Evolutionary conservation across 2,888 invertebrate species (phyloP).

Genomic region (Meteorus colon): DNA sequence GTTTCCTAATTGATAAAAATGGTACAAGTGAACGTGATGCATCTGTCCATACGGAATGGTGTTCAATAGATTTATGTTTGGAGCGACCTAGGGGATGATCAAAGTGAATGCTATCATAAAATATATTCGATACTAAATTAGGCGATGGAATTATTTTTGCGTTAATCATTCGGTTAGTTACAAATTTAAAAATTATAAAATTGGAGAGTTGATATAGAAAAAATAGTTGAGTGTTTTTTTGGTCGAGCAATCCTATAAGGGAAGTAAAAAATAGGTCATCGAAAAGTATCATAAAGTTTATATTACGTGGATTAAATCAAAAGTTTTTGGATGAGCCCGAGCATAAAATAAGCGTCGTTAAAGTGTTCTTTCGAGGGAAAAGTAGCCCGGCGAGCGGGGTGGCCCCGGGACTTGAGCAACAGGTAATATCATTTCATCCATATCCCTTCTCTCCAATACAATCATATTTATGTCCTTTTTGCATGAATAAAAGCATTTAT

Average conservation of each 20-base stretch:
- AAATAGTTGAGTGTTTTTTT: background rate
- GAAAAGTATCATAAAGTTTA: background rate
- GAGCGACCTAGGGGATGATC: too few species aligned
- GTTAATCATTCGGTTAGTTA: background rate
- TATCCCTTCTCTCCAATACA: background rate
- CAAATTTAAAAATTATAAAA: background rate
- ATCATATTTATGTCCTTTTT: too few species aligned
- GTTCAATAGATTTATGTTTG: too few species aligned
- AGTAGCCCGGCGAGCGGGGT: slow-evolving; percentile 69
- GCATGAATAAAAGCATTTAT: too few species aligned
- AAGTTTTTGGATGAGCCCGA: slow-evolving; percentile 37
- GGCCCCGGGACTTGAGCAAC: slow-evolving; percentile 71
- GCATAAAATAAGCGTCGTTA: slow-evolving; percentile 61
- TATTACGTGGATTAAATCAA: slow-evolving; percentile 21
- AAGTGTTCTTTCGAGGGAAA: slow-evolving; percentile 71
- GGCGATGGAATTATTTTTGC: background rate
- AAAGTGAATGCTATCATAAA: too few species aligned
- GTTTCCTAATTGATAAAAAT: too few species aligned
- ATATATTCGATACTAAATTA: too few species aligned
- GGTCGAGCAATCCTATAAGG: too few species aligned
- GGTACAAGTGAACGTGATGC: too few species aligned
- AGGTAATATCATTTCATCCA: slow-evolving; percentile 62
- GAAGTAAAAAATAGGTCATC: background rate
- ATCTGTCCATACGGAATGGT: too few species aligned
- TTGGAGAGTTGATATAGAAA: background rate